A percentile compares a stretch with the other conserved stretches of the same genome.
Conservation (phyloP, 1,140 invertebrate species). For the Argopecten irradians region DNA sequence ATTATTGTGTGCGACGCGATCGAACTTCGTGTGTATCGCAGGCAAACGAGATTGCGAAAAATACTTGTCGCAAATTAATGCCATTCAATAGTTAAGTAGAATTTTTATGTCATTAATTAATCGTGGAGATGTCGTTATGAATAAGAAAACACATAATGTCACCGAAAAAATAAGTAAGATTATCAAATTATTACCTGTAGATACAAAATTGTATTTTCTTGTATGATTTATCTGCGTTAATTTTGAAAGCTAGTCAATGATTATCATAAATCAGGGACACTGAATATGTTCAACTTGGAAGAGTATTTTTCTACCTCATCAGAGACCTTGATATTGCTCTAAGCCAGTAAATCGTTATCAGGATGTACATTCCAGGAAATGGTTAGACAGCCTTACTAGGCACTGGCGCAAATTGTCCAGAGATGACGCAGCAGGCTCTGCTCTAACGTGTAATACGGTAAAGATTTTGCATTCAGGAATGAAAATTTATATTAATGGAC, state of each 20-base stretch:
- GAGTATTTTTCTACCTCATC: background rate
- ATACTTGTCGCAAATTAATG: too few species aligned
- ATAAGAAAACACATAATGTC: too few species aligned
- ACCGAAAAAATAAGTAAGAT: too few species aligned
- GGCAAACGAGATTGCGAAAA: too few species aligned
- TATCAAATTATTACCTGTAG: too few species aligned
- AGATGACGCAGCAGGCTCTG: background rate
- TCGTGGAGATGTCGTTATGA: too few species aligned
- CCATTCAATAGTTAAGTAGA: too few species aligned
- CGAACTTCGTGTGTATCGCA: too few species aligned
- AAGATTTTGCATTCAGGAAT: background rate
- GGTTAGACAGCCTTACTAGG: background rate
- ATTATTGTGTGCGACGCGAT: too few species aligned
- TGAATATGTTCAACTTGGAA: background rate
- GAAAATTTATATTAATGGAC: slow-evolving; percentile 23
- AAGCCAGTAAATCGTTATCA: background rate
- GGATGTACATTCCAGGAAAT: background rate
- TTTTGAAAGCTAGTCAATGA: background rate
- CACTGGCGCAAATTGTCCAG: background rate
- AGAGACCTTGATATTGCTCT: background rate
- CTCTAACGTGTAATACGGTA: background rate
- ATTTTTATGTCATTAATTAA: too few species aligned
- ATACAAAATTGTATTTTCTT: too few species aligned
- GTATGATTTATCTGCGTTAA: too few species aligned
- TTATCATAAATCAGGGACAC: background rate